Evolutionary conservation across 2,888 invertebrate species (phyloP), one percentile per base, ranked within the genome.

Genomic region (Ypsolopha scabrella): DNA sequence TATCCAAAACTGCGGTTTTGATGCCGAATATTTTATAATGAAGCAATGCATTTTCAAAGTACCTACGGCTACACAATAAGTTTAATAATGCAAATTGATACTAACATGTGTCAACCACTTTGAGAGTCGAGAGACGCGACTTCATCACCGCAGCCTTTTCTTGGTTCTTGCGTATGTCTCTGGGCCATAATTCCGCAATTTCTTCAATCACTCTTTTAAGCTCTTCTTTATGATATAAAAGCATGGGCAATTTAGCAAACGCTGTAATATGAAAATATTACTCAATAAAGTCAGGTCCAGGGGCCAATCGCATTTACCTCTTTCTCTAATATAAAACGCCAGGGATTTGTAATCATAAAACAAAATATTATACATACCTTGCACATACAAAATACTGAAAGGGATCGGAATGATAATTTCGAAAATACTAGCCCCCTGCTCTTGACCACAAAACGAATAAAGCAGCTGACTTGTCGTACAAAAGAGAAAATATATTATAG

Each of bases 181-280:
- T 39, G 0, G 59, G 60, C 64, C 63, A 64, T 39, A 60, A 24
- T 50, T 60, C 53, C 24, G 58, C 59, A 7, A 64, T 57, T 7
- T 56, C 58, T n/a, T 53, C 6, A 37, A 62, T 57, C 8, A 64
- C 50, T 8, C 51, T 14, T 46, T 49, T 54, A 37, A 63, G 54
- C 37, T 55, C 50, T 24, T 57, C 53, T 33, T 50, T 57, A 38
- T 60, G 62, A 6, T 51, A 33, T 7, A 60, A 10, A 7, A 62
- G 54, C 6, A 50, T 43, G 14, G 13, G 24, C 37, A 63, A 41
- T 57, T 63, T 64, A 13, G 57, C 55, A n/a, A 53, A 49, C 54
- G 59, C 64, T 64, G 56, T 24, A 58, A 59, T 34, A 24, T 36
- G 24, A 6, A 35, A 36, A 4, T 3, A 24, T 7, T 43, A 13